These are phyloP conservation scores for Glomeris marginata DNA, from an alignment of 2,888 invertebrate genomes.

Conservation along the genomic window DNA sequence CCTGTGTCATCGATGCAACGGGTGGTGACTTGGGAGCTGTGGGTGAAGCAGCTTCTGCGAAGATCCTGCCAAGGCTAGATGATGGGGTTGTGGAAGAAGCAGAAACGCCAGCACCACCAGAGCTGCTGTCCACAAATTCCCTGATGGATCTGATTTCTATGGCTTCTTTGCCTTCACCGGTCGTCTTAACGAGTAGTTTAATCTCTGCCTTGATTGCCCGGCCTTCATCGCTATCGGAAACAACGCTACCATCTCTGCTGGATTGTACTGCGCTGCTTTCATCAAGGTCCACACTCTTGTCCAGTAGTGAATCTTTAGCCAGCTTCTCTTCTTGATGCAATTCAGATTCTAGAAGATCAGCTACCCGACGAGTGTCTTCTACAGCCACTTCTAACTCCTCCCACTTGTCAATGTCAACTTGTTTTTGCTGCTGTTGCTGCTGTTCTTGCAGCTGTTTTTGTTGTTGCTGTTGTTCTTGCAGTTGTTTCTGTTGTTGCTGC, in stretches of 20 bases:
- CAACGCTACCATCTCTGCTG: slow-evolving; percentile 26
- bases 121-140: slow-evolving; percentile 24
- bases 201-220: slow-evolving; percentile 32
- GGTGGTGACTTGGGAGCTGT: not conserved
- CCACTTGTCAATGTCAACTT: slow-evolving; percentile 5
- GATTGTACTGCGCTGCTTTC: slow-evolving; percentile 20
- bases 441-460: not conserved
- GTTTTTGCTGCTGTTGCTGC: not conserved
- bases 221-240: slow-evolving; percentile 20
- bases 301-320: too few species aligned
- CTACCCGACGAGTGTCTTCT: slow-evolving; percentile 9
- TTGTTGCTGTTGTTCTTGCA: not conserved
- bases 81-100: too few species aligned
- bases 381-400: slow-evolving; percentile 8
- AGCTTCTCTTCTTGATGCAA: not conserved
- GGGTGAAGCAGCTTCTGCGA: slow-evolving; percentile 9
- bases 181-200: slow-evolving; percentile 37
- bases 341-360: slow-evolving; percentile 7
- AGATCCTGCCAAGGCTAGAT: slow-evolving; percentile 5
- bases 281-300: not conserved
- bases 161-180: slow-evolving; percentile 35
- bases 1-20: not conserved
- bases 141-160: slow-evolving; percentile 37
- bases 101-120: not conserved
- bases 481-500: slow-evolving; percentile 14